phyloP scores from a whole-genome alignment of 2,797 vertebrate genomes.

The Cynodonichthys magdalenae region DNA sequence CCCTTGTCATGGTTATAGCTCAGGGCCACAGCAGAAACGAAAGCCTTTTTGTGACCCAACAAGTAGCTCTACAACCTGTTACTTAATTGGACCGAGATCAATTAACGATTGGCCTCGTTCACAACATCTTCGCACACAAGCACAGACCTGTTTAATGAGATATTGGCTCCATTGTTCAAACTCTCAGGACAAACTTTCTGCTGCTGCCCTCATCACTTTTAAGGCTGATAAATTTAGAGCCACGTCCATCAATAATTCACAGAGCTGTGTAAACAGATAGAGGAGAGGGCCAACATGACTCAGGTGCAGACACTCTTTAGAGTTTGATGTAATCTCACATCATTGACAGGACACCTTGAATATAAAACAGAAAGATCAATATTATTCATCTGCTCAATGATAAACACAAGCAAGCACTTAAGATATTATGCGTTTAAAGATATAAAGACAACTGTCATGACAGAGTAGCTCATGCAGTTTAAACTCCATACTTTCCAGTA shows the following conservation, averaged over 20 bases:
- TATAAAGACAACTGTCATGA: constrained; percentile 1
- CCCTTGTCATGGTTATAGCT: background rate
- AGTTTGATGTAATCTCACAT: constrained; percentile 42
- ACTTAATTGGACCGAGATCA: constrained; percentile 1
- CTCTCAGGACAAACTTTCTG: constrained; percentile 42
- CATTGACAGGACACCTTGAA: constrained; percentile 23
- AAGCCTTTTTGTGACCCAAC: background rate
- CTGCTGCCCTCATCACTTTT: constrained; percentile 58
- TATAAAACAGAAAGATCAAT: constrained; percentile 13
- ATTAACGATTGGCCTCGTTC: constrained; percentile 2
- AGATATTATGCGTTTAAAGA: background rate
- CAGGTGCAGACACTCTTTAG: constrained; percentile 37
- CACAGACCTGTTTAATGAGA: background rate
- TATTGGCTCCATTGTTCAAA: constrained; percentile 22
- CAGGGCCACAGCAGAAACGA: background rate
- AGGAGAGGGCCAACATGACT: constrained; percentile 35
- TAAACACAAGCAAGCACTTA: background rate
- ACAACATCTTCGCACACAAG: background rate
- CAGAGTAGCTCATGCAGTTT: background rate
- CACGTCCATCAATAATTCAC: constrained; percentile 68
- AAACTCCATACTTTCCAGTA: no score
- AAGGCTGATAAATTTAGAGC: constrained; percentile 51
- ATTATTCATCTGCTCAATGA: background rate
- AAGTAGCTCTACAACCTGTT: background rate
- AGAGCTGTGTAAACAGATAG: constrained; percentile 62